Base-by-base conservation (phyloP, 2,113 vertebrate species). In the Sceloporus undulatus region DNA sequence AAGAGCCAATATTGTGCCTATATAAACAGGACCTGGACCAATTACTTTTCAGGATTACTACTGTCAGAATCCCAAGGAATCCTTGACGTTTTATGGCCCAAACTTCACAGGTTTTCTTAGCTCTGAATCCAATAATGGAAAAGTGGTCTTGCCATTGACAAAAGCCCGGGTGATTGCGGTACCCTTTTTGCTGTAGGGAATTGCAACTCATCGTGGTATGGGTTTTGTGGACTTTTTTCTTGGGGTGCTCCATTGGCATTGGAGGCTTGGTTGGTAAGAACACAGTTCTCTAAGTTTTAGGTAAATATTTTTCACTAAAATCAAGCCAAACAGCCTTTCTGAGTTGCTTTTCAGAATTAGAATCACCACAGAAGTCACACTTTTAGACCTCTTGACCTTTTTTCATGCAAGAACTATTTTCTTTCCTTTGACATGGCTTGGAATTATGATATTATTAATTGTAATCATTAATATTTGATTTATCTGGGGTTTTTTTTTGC, bases 351-450 rank as follows among this genome's bases (percentile, higher is more conserved):
- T 66, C 92, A 91, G 89, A 86, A 54, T 94, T 42, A 40, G 91
- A 95, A 93, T 95, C 52, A 78, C 86, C 86, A 93, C 95, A 95
- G 93, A 83, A 90, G 95, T 94, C 92, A 89, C 83, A 94, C 94
- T 95, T 91, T 92, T 91, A 93, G 95, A 95, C 94, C 95, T 94
- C 94, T 95, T 25, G 9, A 95, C 94, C 94, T 89, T 94, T 96
- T 93, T 95, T 90, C 95, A 94, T 93, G 93, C 87, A 95, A 94
- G 90, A 93, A 91, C 94, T 92, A 91, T 92, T 87, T 94, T 27
- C 27, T 71, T 19, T 94, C 78, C 94, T 80, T 48, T 56, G 82
- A 79, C 71, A 74, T 82, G 91, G 86, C 29, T 77, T 78, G 9
- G 91, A 93, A 91, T 91, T 88, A 71, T 92, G 40, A 71, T 93